Conservation (phyloP, 2,113 vertebrate genomes). For the Tringa solitaria region DNA sequence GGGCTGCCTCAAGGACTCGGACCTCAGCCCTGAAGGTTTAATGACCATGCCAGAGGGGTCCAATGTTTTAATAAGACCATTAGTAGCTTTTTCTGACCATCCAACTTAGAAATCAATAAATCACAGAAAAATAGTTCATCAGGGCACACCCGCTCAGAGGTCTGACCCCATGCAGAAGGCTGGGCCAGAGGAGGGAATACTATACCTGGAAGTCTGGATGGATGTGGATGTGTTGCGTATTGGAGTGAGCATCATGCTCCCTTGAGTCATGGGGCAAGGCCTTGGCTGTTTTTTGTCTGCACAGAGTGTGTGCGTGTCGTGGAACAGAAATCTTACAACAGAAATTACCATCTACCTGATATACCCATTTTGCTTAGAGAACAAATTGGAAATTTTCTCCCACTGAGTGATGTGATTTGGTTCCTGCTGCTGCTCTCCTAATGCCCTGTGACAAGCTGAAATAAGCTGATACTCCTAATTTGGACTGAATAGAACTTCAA, state of each 20-base stretch:
- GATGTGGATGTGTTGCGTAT: accelerated
- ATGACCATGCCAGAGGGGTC: background rate
- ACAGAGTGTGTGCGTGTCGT: accelerated
- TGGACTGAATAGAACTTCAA: background rate
- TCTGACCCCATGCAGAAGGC: background rate
- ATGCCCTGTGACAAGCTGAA: background rate
- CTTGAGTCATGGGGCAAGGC: background rate
- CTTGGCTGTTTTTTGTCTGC: background rate
- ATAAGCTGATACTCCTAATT: background rate
- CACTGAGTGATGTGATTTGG: background rate
- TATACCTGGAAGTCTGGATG: background rate
- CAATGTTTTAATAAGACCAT: background rate
- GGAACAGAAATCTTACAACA: background rate
- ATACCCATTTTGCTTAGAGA: background rate
- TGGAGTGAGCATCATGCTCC: background rate
- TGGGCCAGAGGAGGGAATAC: background rate
- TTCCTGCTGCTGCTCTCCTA: background rate
- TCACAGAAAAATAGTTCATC: background rate
- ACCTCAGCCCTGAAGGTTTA: background rate
- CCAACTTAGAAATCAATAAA: background rate
- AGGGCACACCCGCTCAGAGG: background rate
- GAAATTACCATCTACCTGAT: background rate
- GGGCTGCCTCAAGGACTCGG: background rate
- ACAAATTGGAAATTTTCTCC: background rate
- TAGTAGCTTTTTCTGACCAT: background rate